These are phyloP conservation scores for Carassius gibelio DNA, from an alignment of 2,113 vertebrate species.

Conservation along the genomic window DNA sequence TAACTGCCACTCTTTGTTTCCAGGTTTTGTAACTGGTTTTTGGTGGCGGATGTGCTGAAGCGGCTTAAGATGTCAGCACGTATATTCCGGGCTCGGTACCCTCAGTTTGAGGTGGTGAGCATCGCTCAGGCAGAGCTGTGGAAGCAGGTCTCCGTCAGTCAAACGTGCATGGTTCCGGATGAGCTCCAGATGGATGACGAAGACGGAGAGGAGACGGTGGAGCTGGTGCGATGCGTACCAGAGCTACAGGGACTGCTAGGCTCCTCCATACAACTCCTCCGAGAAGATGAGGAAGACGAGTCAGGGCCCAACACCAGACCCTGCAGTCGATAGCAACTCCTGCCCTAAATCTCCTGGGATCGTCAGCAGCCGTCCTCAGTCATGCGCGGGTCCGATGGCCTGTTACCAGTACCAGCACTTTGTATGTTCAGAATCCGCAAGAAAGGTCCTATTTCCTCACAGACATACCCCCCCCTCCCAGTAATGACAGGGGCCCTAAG, in stretches of 20 bases:
- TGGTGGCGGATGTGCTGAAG: slow-evolving; percentile 90
- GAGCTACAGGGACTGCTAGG: slow-evolving; percentile 92
- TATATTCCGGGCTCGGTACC: slow-evolving; percentile 93
- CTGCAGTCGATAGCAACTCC: slow-evolving; percentile 68
- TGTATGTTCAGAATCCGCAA: slow-evolving; percentile 50
- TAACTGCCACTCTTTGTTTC: neutral
- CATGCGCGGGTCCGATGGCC: slow-evolving; percentile 38
- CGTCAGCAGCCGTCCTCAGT: slow-evolving; percentile 27
- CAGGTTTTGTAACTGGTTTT: slow-evolving; percentile 97
- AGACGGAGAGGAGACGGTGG: slow-evolving; percentile 80
- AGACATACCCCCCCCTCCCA: slow-evolving; percentile 29
- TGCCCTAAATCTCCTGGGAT: slow-evolving; percentile 26
- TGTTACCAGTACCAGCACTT: slow-evolving; percentile 60
- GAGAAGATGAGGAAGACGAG: slow-evolving; percentile 66
- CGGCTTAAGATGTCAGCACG: slow-evolving; percentile 91
- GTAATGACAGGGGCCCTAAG: slow-evolving; percentile 16
- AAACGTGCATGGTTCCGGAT: slow-evolving; percentile 81
- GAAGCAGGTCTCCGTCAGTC: slow-evolving; percentile 87
- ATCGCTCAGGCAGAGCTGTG: slow-evolving; percentile 84
- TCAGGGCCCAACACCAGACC: slow-evolving; percentile 55
- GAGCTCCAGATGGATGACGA: slow-evolving; percentile 65
- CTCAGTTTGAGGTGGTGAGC: slow-evolving; percentile 89
- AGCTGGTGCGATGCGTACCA: slow-evolving; percentile 89
- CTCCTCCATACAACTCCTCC: slow-evolving; percentile 78
- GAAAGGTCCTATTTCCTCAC: slow-evolving; percentile 57